phyloP scores from a whole-genome alignment of 1,140 invertebrate genomes.

The Drosophila cardini region DNA sequence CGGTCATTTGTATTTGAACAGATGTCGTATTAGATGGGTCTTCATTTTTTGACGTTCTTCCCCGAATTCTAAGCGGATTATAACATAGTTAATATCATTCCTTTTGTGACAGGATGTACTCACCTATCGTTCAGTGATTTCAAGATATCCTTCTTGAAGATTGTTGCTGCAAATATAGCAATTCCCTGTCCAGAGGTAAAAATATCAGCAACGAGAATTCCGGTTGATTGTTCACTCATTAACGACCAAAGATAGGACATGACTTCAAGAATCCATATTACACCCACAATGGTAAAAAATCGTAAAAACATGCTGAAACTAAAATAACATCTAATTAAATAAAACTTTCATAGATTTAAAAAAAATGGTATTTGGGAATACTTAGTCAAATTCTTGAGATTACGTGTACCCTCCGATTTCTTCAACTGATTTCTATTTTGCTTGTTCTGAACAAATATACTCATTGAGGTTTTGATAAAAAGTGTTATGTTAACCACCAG shows the following conservation, averaged over 20 bases:
- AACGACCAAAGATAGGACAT: slow-evolving; percentile 62
- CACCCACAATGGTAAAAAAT: slow-evolving; percentile 89
- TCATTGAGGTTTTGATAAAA: slow-evolving; percentile 87
- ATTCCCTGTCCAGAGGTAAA: slow-evolving; percentile 85
- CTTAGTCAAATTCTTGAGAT: slow-evolving; percentile 34
- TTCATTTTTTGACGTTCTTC: not conserved
- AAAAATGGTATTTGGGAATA: slow-evolving; percentile 5
- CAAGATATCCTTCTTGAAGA: slow-evolving; percentile 63
- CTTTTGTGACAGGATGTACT: slow-evolving; percentile 8
- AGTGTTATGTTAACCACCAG: slow-evolving; percentile 88
- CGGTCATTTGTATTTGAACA: not conserved
- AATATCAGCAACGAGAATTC: slow-evolving; percentile 84
- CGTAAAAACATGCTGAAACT: slow-evolving; percentile 89
- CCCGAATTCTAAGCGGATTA: not conserved
- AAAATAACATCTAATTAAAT: slow-evolving; percentile 49
- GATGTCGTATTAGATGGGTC: not conserved
- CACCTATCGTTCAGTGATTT: slow-evolving; percentile 40
- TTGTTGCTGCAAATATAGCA: slow-evolving; percentile 87
- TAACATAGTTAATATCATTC: not conserved
- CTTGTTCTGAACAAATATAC: slow-evolving; percentile 86
- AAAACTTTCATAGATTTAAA: not conserved
- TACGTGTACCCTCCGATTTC: not conserved
- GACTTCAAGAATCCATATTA: slow-evolving; percentile 89
- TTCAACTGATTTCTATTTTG: slow-evolving; percentile 17
- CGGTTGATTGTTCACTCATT: not conserved